Percentiles rank a stretch among this genome's conserved stretches.
These are phyloP conservation scores for Chironomus riparius DNA, from an alignment of 2,888 invertebrate genomes.

Conservation along the genomic window DNA sequence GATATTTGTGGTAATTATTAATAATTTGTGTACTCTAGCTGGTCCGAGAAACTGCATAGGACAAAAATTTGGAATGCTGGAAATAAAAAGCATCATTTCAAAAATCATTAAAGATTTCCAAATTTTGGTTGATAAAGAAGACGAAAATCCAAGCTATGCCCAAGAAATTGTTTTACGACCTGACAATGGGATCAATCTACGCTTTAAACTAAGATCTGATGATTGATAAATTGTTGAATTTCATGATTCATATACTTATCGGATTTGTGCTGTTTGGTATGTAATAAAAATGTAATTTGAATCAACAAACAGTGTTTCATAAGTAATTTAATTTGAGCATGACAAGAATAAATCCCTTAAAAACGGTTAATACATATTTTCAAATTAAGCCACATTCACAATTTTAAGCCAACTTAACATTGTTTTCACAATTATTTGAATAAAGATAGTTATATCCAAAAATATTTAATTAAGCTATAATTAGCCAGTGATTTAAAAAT, in stretches of 20 bases:
- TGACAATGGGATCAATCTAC: not conserved
- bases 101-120: slow-evolving; percentile 38
- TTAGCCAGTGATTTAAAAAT: not conserved
- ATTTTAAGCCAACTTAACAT: not conserved
- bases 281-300: too few species aligned
- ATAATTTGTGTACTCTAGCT: not conserved
- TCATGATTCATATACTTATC: too few species aligned
- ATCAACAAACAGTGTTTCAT: too few species aligned
- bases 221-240: too few species aligned
- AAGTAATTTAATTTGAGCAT: too few species aligned
- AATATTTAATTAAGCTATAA: not conserved
- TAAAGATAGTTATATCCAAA: too few species aligned
- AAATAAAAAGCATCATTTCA: slow-evolving; percentile 38
- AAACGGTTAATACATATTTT: too few species aligned
- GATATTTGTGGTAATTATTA: too few species aligned
- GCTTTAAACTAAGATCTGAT: not conserved
- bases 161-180: not conserved
- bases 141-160: not conserved
- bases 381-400: not conserved
- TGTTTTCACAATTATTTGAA: too few species aligned
- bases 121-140: slow-evolving; percentile 32
- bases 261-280: too few species aligned
- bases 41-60: slow-evolving; percentile 29
- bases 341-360: too few species aligned
- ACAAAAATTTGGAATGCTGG: slow-evolving; percentile 41